Percentiles rank a stretch among this genome's conserved stretches.
Conservation (phyloP, 2,888 invertebrate species). For the Nowickia ferox region DNA sequence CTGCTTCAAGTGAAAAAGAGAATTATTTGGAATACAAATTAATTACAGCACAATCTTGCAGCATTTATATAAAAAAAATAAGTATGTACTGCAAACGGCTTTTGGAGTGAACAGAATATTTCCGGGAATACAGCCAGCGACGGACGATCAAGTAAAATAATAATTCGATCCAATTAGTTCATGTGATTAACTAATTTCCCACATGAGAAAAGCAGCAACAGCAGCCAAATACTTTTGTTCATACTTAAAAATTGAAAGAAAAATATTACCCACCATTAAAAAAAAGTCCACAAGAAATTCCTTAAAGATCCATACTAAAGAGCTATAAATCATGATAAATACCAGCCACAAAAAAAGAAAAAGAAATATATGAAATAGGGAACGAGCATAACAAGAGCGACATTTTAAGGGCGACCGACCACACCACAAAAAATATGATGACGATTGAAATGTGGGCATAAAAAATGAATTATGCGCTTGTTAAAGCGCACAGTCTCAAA, state of each 20-base stretch:
- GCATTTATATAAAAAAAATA: too few relatives aligned
- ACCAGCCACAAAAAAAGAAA: constrained; percentile 28
- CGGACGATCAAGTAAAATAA: constrained; percentile 59
- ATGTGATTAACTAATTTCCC: constrained; percentile 72
- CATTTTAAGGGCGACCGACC: constrained; percentile 45
- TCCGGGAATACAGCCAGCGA: constrained; percentile 62
- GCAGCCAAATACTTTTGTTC: background rate
- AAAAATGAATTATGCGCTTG: constrained; percentile 76
- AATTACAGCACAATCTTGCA: constrained; percentile 60
- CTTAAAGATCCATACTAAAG: constrained; percentile 65
- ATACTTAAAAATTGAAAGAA: constrained; percentile 4
- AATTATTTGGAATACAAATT: constrained; percentile 67
- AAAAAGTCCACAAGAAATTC: constrained; percentile 60
- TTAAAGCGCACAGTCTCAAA: constrained; percentile 64
- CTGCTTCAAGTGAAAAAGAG: constrained; percentile 17
- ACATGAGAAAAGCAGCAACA: constrained; percentile 51
- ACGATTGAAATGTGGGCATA: constrained; percentile 75
- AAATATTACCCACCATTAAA: background rate
- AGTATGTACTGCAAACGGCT: constrained; percentile 17
- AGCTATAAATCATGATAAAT: constrained; percentile 69
- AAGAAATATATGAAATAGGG: constrained; percentile 1
- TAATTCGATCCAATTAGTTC: constrained; percentile 71
- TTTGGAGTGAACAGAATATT: constrained; percentile 55
- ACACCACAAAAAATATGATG: constrained; percentile 42
- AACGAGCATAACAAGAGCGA: constrained; percentile 7